Percentiles rank a stretch among this genome's conserved stretches.
These are phyloP conservation scores for Phymorhynchus buccinoides DNA, from an alignment of 1,140 invertebrate genomes.

Conservation along the genomic window DNA sequence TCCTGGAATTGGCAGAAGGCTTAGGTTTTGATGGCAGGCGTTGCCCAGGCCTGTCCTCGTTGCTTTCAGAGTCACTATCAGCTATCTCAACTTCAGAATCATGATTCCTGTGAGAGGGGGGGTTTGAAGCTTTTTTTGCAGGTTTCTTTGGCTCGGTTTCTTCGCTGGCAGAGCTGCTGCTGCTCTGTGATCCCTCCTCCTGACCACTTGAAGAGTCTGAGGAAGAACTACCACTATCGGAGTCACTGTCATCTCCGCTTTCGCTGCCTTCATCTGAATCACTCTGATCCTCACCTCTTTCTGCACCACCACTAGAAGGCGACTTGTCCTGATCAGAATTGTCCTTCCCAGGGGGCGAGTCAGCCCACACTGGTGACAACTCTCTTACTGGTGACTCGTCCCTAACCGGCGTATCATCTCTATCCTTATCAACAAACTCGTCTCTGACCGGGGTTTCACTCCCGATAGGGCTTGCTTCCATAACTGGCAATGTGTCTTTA, in stretches of 20 bases:
- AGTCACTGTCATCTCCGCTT: constrained; percentile 27
- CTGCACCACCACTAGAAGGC: neutral
- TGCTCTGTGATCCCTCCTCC: constrained; percentile 8
- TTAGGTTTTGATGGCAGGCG: neutral
- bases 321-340: constrained; percentile 22
- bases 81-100: neutral
- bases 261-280: constrained; percentile 18
- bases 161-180: constrained; percentile 25
- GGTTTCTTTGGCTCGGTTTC: constrained; percentile 17
- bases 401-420: neutral
- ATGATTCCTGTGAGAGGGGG: constrained; percentile 6
- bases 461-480: neutral
- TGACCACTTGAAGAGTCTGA: constrained; percentile 2
- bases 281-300: constrained; percentile 32
- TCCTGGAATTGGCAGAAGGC: neutral
- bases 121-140: neutral
- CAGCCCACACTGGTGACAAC: constrained; percentile 19
- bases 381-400: constrained; percentile 15
- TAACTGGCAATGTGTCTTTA: neutral
- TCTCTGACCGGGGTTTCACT: neutral
- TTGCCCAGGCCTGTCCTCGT: neutral
- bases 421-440: neutral
- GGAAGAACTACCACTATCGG: neutral
- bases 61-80: constrained; percentile 27
- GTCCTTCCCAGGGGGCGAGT: neutral